A percentile compares a stretch with the other conserved stretches of the same genome.
Conservation (phyloP, 1,140 invertebrate species). For the Drosophila serrata region DNA sequence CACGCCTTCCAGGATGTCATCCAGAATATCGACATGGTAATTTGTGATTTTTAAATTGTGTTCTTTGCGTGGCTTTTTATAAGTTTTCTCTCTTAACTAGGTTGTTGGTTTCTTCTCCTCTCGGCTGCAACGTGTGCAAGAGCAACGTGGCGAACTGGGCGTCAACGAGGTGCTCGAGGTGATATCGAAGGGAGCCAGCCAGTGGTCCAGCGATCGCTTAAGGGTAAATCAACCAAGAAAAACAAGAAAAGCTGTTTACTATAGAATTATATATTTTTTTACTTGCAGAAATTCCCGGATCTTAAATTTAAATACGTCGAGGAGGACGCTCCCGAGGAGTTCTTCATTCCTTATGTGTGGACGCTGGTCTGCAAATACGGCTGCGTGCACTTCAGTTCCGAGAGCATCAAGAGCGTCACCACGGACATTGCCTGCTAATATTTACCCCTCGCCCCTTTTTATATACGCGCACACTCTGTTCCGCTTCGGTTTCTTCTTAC, state of each 20-base stretch:
- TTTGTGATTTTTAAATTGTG: constrained; percentile 41
- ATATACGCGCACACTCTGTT: constrained; percentile 14
- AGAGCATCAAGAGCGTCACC: constrained; percentile 86
- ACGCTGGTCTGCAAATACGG: constrained; percentile 93
- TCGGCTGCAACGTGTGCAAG: constrained; percentile 89
- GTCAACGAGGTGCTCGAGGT: constrained; percentile 94
- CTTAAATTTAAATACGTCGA: constrained; percentile 99
- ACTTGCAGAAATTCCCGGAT: constrained; percentile 97
- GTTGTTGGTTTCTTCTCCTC: constrained; percentile 95
- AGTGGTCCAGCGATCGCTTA: constrained; percentile 96
- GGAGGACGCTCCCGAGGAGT: constrained; percentile 99
- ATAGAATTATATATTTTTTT: not conserved
- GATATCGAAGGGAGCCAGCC: constrained; percentile 94
- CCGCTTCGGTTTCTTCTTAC: constrained; percentile 24
- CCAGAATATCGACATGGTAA: constrained; percentile 97
- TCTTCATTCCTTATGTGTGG: constrained; percentile 99
- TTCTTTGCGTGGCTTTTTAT: not conserved
- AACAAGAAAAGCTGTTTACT: not conserved
- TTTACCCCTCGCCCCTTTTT: constrained; percentile 25
- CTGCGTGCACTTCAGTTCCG: constrained; percentile 91
- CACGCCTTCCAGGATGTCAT: constrained; percentile 97
- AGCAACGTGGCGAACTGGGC: constrained; percentile 90
- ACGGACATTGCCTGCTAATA: constrained; percentile 85
- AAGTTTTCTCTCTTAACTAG: constrained; percentile 85
- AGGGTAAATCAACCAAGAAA: constrained; percentile 88